These are phyloP conservation scores for Acrobeloides nanus DNA, from an alignment of 2,888 invertebrate genomes.

Conservation along the genomic window DNA sequence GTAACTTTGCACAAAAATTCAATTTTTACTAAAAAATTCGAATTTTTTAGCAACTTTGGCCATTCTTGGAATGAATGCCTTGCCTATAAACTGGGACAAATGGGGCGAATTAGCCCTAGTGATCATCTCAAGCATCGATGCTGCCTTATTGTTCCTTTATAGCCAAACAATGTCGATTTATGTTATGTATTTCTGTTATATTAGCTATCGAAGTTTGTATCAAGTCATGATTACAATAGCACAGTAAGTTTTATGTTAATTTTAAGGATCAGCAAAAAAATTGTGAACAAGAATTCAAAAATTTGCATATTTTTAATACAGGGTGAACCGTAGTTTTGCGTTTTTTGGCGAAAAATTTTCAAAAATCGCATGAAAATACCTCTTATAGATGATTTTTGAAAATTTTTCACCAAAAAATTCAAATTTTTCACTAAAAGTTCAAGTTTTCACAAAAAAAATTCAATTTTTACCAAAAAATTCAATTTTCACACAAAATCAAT, in stretches of 20 bases:
- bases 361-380: too few species aligned
- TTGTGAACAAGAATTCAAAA: not conserved
- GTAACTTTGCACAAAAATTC: not conserved
- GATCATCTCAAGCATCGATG: conserved; percentile 29
- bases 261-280: not conserved
- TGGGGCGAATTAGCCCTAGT: conserved; percentile 29
- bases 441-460: too few species aligned
- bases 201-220: conserved; percentile 42
- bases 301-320: too few species aligned
- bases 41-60: conserved; percentile 28
- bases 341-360: conserved; percentile 6
- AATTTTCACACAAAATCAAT: too few species aligned
- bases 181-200: conserved; percentile 42
- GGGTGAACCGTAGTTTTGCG: not conserved
- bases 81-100: conserved; percentile 57
- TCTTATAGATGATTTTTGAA: too few species aligned
- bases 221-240: conserved; percentile 51
- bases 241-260: conserved; percentile 36
- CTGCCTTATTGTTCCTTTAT: conserved; percentile 25
- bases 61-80: conserved; percentile 57
- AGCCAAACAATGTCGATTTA: conserved; percentile 24
- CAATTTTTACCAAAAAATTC: too few species aligned
- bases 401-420: too few species aligned
- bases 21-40: not conserved
- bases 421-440: too few species aligned